phyloP scores from a whole-genome alignment of 2,888 invertebrate species.

The Papilio elwesi region DNA sequence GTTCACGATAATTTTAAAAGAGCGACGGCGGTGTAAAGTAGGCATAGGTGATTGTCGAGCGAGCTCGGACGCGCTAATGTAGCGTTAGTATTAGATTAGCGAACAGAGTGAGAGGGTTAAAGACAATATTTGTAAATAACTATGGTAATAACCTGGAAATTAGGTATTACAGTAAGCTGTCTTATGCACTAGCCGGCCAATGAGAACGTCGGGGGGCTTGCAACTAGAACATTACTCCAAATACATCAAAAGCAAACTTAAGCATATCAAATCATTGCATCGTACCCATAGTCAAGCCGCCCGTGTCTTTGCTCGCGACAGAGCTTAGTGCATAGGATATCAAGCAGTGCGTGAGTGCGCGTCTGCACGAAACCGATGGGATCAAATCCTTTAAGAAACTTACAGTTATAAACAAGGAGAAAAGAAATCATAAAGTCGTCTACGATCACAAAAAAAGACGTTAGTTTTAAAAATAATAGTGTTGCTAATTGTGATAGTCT shows the following conservation, averaged over 20 bases:
- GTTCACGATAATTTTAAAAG: slow-evolving; percentile 71
- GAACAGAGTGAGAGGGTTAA: slow-evolving; percentile 85
- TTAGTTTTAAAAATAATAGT: slow-evolving; percentile 80
- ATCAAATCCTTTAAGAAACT: slow-evolving; percentile 85
- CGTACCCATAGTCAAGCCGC: background rate
- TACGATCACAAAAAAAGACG: slow-evolving; percentile 78
- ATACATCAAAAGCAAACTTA: slow-evolving; percentile 20
- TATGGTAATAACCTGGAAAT: slow-evolving; percentile 79
- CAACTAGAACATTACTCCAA: slow-evolving; percentile 26
- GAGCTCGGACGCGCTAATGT: slow-evolving; percentile 78
- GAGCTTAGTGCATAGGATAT: slow-evolving; percentile 44
- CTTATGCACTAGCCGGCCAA: slow-evolving; percentile 45
- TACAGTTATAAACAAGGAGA: slow-evolving; percentile 72
- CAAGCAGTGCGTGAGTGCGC: slow-evolving; percentile 56
- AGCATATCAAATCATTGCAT: slow-evolving; percentile 19
- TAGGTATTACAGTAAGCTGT: slow-evolving; percentile 73
- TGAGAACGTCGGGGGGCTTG: slow-evolving; percentile 37
- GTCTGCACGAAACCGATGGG: slow-evolving; percentile 83
- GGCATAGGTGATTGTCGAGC: slow-evolving; percentile 76
- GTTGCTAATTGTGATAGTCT: slow-evolving; percentile 84
- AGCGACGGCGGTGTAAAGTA: slow-evolving; percentile 72
- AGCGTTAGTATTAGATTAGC: slow-evolving; percentile 79
- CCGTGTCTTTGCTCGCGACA: slow-evolving; percentile 3
- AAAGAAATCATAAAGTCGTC: slow-evolving; percentile 73
- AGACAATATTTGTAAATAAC: slow-evolving; percentile 85